Evolutionary conservation across 2,888 invertebrate genomes (phyloP).

Genomic region (Drosophila algonquin): DNA sequence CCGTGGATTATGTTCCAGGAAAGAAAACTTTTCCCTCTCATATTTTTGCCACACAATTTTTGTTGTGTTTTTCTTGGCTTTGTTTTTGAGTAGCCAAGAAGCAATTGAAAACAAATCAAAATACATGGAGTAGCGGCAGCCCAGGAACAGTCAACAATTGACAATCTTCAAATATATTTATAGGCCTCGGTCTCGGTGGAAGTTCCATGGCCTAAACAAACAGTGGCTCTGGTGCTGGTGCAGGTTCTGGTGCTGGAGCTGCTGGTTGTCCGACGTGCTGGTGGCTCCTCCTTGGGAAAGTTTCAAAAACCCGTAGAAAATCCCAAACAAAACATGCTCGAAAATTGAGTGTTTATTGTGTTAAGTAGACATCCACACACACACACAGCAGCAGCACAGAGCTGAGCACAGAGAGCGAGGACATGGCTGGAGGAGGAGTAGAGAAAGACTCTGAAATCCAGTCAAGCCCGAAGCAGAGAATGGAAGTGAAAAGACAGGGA

Average conservation of each 20-base stretch:
- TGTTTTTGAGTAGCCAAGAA: slow-evolving; percentile 45
- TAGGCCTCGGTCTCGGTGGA: slow-evolving; percentile 44
- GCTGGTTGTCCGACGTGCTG: neutral
- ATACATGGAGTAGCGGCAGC: slow-evolving; percentile 19
- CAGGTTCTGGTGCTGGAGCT: neutral
- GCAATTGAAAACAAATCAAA: slow-evolving; percentile 77
- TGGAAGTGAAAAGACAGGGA: slow-evolving; percentile 56
- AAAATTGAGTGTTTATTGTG: slow-evolving; percentile 79
- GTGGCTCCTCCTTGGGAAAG: slow-evolving; percentile 61
- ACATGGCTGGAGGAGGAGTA: slow-evolving; percentile 7
- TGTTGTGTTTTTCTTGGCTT: neutral
- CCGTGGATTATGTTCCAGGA: slow-evolving; percentile 38
- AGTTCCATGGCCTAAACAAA: slow-evolving; percentile 50
- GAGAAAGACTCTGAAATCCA: slow-evolving; percentile 1
- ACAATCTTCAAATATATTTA: slow-evolving; percentile 69
- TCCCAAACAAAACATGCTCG: slow-evolving; percentile 77
- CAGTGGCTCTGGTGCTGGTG: slow-evolving; percentile 34
- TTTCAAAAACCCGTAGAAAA: slow-evolving; percentile 50
- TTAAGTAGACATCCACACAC: slow-evolving; percentile 68
- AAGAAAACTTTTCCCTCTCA: slow-evolving; percentile 43
- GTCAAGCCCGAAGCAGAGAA: slow-evolving; percentile 7
- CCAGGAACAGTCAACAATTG: slow-evolving; percentile 63
- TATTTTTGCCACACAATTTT: slow-evolving; percentile 2
- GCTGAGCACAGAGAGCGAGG: neutral
- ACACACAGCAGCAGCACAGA: neutral